Evolutionary conservation across 1,140 invertebrate species (phyloP), one percentile per base, ranked within the genome.

Genomic region (Neodiprion pinetum): DNA sequence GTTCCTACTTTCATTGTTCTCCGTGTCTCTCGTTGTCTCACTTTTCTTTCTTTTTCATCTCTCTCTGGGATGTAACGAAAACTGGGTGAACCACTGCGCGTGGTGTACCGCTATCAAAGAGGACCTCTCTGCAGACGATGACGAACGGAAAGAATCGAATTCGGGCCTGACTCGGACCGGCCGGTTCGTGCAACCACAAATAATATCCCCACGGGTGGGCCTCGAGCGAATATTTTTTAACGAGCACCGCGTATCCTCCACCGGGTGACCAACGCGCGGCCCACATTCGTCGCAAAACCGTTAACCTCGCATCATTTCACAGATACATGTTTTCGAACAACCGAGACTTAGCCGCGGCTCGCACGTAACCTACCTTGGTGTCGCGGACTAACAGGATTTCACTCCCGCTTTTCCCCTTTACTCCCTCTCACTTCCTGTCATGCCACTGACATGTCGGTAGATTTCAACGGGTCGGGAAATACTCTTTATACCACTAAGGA

Each of bases 271-370:
- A 17, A 12, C 53, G 53, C 28, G 28, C 53, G 53, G 53, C 53
- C 53, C 53, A 61, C 53, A 61, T 61, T 61, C n/a, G n/a, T 61
- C 53, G 53, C 11, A 17, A 61, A 12, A 61, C 53, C 53, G 9
- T 61, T 61, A 61, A 61, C 53, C 9, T 61, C 53, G 53, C 53
- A 61, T 61, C 53, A 61, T 61, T 61, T 61, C 53, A 61, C 53
- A 61, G 53, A 61, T 61, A 61, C 53, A 61, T 61, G 53, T 61
- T 61, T 9, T 61, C 53, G 53, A 61, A 61, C 4, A 8, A 9
- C 53, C 4, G 5, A 40, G 28, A 5, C 28, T 40, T 40, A 40
- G 28, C 28, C n/a, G 53, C 11, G 7, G 53, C 53, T 61, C 53
- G 53, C 11, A 9, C 11, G 53, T 9, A 40, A 40, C 28, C 28